phyloP scores from a whole-genome alignment of 2,797 vertebrate species.

The Clarias fuscus region DNA sequence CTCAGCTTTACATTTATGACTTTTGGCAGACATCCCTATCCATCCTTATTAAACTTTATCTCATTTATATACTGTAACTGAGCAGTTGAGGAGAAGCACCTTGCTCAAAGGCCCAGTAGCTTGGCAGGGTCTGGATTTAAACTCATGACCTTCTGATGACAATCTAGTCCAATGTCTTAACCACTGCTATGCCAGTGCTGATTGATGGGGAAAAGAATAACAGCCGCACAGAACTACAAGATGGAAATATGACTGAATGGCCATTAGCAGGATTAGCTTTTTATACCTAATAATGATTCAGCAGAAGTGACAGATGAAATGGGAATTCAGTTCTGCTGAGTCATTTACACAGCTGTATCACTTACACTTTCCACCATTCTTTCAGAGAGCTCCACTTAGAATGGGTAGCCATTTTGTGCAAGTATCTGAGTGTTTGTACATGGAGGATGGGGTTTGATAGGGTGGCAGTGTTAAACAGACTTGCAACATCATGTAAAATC shows the following conservation, averaged over 20 bases:
- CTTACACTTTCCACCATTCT: constrained; percentile 23
- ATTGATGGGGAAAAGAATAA: neutral
- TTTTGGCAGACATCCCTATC: neutral
- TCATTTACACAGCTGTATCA: constrained; percentile 32
- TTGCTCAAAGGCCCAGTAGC: neutral
- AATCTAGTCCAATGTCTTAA: neutral
- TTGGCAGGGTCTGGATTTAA: neutral
- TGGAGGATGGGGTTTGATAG: neutral
- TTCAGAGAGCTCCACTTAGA: constrained; percentile 10
- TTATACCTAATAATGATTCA: constrained; percentile 17
- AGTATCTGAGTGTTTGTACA: neutral
- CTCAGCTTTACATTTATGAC: neutral
- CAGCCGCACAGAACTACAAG: neutral
- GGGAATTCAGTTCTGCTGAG: constrained; percentile 27
- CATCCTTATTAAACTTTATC: neutral
- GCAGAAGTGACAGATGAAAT: constrained; percentile 17
- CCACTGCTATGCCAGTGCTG: neutral
- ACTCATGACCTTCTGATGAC: neutral
- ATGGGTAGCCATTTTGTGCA: constrained; percentile 41
- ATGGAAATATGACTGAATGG: neutral
- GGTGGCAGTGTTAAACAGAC: neutral
- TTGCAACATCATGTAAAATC: neutral
- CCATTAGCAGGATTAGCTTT: neutral
- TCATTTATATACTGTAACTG: neutral
- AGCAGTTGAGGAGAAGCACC: neutral